Base-by-base conservation (phyloP, 2,113 vertebrate species). In the Climacteris rufus region DNA sequence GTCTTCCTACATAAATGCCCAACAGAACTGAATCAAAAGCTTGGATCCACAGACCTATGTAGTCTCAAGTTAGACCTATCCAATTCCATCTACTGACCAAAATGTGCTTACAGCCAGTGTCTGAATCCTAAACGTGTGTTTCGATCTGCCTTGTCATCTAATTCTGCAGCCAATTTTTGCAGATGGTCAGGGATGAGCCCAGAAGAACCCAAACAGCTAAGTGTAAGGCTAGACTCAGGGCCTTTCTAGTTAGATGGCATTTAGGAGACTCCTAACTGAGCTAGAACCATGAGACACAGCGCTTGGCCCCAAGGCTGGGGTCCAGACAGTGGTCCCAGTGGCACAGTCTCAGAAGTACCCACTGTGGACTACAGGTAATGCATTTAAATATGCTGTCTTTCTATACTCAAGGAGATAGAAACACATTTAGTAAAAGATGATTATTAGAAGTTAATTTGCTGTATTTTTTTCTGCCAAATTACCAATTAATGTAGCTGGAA, bases 401-500 rank as follows among this genome's bases (percentile, higher is more conserved):
- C 54, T 57, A 16, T 30, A 54, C 16, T 72, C 44, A 76, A 90
- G 39, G 90, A 72, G 66, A 56, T 24, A 80, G 37, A 61, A 94
- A 81, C 28, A 60, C 40, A 76, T 84, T 91, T 39, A 88, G 31
- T 61, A 66, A 77, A 93, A 86, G 20, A 93, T 56, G 24, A 93
- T 90, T 91, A 94, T 90, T 91, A 91, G 69, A 91, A 52, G 68
- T 94, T 92, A 95, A 96, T 94, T 94, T 94, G 81, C 77, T 70
- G 23, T 60, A 78, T 54, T 93, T 96, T 96, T 93, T 97, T 59
- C 83, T 95, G 71, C 80, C 52, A 92, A 95, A 94, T 96, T 95
- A 83, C 56, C 83, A 94, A 94, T 96, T 93, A 96, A 94, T 87
- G 47, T 87, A 94, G 79, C 50, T 88, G 57, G 80, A 96, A 94